These are phyloP conservation scores for Hemichromis elongatus DNA, from an alignment of 2,113 vertebrate genomes.

Conservation along the genomic window DNA sequence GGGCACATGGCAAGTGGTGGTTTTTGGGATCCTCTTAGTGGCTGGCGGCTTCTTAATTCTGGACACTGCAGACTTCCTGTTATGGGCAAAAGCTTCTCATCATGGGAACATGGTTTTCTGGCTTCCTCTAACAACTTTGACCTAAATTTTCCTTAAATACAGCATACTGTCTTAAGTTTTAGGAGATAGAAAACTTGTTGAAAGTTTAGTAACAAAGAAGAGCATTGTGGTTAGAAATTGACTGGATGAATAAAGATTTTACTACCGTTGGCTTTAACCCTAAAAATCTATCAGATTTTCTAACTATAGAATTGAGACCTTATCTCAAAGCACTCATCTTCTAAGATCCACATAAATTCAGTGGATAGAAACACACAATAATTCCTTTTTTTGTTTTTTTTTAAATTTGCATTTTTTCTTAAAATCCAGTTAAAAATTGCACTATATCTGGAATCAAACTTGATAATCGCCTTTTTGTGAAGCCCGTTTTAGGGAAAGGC, in stretches of 20 bases:
- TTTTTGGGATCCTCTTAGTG: slow-evolving; percentile 44
- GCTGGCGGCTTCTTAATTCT: slow-evolving; percentile 28
- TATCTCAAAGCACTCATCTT: not conserved
- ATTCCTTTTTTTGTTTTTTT: not conserved
- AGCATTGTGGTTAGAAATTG: not conserved
- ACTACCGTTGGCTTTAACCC: not conserved
- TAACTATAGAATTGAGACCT: not conserved
- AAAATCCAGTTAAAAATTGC: not conserved
- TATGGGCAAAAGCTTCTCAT: slow-evolving; percentile 1
- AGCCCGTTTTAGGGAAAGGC: not conserved
- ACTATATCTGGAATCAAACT: not conserved
- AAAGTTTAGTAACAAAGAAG: not conserved
- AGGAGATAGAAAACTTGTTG: not conserved
- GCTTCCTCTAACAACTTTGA: not conserved
- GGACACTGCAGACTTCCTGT: slow-evolving; percentile 14
- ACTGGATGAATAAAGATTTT: not conserved
- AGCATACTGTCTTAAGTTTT: not conserved
- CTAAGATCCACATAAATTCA: not conserved
- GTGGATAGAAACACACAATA: not conserved
- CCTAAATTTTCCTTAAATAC: not conserved
- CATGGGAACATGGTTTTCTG: slow-evolving; percentile 1
- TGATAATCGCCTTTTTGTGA: not conserved
- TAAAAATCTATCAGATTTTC: not conserved
- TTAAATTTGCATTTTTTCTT: not conserved
- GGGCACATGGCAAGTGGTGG: slow-evolving; percentile 25